Evolutionary conservation across 2,113 vertebrate species (phyloP).

Genomic region (Plestiodon gilberti): DNA sequence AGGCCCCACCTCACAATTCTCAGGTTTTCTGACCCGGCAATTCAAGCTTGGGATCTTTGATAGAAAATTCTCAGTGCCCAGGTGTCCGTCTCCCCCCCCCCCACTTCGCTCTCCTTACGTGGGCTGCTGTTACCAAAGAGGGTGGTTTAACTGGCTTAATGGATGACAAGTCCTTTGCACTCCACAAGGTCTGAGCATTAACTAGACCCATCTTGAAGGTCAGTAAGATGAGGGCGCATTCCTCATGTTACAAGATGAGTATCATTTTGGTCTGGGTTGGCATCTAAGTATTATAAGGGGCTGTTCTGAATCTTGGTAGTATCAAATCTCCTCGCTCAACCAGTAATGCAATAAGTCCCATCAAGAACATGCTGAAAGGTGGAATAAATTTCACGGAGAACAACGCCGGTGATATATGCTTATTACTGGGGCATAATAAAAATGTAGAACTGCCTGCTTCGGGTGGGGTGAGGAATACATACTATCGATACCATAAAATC

Average conservation of each 20-base stretch:
- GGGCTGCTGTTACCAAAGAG: not conserved
- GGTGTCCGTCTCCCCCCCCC: not conserved
- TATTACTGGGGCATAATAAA: slow-evolving; percentile 78
- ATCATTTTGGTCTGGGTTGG: slow-evolving; percentile 40
- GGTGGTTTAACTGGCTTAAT: not conserved
- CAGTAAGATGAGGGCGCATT: not conserved
- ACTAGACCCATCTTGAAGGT: not conserved
- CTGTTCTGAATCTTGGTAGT: slow-evolving; percentile 63
- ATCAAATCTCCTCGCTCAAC: slow-evolving; percentile 74
- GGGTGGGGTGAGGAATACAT: slow-evolving; percentile 56
- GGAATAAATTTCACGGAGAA: slow-evolving; percentile 80
- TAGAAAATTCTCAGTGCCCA: too few relatives aligned
- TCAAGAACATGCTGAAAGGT: slow-evolving; percentile 75
- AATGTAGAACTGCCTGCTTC: slow-evolving; percentile 65
- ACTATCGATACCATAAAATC: slow-evolving; percentile 82
- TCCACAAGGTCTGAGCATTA: not conserved
- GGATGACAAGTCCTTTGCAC: not conserved
- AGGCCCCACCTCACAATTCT: too few relatives aligned
- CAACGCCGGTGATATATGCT: slow-evolving; percentile 81
- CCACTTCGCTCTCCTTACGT: not conserved
- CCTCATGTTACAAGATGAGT: not conserved
- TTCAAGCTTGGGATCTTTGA: too few relatives aligned
- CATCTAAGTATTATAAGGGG: slow-evolving; percentile 63
- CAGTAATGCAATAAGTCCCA: slow-evolving; percentile 75
- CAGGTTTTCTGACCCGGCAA: too few relatives aligned